phyloP scores from a whole-genome alignment of 1,140 invertebrate genomes.

The Kradibia gibbosae region DNA sequence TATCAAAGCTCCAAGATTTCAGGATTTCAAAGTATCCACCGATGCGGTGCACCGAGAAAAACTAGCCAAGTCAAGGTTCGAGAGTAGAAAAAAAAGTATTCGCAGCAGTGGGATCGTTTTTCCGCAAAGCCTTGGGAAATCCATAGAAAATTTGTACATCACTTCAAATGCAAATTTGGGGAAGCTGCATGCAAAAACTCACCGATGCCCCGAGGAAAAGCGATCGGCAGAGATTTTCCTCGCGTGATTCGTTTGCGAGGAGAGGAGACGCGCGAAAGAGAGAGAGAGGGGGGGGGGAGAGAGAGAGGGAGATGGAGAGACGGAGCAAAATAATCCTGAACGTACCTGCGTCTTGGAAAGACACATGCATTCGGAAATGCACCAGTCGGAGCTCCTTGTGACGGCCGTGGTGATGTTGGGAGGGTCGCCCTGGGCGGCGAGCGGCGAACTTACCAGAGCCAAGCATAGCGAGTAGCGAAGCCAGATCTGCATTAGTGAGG shows the following conservation, averaged over 20 bases:
- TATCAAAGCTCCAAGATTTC: too few relatives aligned
- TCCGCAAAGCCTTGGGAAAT: too few relatives aligned
- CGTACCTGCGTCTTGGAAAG: constrained; percentile 85
- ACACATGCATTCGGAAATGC: constrained; percentile 85
- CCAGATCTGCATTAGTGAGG: constrained; percentile 58
- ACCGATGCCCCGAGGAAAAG: too few relatives aligned
- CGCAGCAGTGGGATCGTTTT: too few relatives aligned
- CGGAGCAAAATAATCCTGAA: constrained; percentile 16
- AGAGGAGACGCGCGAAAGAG: not conserved
- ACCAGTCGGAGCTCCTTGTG: constrained; percentile 61
- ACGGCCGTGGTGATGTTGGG: constrained; percentile 55
- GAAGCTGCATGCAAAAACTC: too few relatives aligned
- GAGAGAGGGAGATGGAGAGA: not conserved
- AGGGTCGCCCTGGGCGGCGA: constrained; percentile 56
- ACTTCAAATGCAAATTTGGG: too few relatives aligned
- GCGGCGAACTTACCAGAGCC: constrained; percentile 57
- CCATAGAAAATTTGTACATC: too few relatives aligned
- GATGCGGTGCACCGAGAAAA: too few relatives aligned
- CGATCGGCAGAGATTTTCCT: not conserved
- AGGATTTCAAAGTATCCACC: too few relatives aligned
- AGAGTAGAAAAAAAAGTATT: too few relatives aligned
- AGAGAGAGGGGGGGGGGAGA: not conserved
- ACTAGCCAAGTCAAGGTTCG: too few relatives aligned
- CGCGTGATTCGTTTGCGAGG: not conserved
- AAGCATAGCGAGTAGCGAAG: constrained; percentile 65